phyloP scores from a whole-genome alignment of 2,113 vertebrate genomes.

The Columba livia region DNA sequence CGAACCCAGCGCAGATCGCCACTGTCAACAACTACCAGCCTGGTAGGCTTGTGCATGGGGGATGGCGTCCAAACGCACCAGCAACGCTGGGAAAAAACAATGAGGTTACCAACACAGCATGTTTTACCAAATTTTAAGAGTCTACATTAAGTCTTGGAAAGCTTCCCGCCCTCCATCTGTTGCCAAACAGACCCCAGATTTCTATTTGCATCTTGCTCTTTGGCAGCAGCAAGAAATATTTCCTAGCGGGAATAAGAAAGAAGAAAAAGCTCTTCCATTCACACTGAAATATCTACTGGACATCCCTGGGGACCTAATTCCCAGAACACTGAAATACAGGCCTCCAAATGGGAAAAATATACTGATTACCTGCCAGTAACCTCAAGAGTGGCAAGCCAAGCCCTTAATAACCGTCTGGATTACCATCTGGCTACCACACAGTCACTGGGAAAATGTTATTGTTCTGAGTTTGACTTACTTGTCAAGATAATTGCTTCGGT shows the following conservation, averaged over 20 bases:
- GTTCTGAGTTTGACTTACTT: slow-evolving; percentile 67
- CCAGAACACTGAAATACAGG: slow-evolving; percentile 17
- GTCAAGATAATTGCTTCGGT: slow-evolving; percentile 72
- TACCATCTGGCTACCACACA: slow-evolving; percentile 75
- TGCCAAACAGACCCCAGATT: not conserved
- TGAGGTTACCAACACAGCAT: not conserved
- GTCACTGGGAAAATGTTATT: slow-evolving; percentile 59
- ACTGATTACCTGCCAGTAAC: slow-evolving; percentile 61
- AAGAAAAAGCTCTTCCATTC: not conserved
- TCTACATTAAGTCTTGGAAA: not conserved
- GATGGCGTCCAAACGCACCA: not conserved
- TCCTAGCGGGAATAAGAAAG: not conserved
- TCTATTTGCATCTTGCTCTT: slow-evolving; percentile 4
- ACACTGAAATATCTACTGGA: slow-evolving; percentile 28
- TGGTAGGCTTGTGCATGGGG: rapidly evolving
- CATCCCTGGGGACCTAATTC: slow-evolving; percentile 16
- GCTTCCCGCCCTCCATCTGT: not conserved
- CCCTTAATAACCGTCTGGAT: slow-evolving; percentile 9
- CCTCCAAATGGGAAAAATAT: slow-evolving; percentile 33
- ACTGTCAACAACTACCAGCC: not conserved
- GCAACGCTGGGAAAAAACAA: not conserved
- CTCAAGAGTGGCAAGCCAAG: slow-evolving; percentile 52
- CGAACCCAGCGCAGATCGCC: rapidly evolving
- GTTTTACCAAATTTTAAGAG: not conserved
- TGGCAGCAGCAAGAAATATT: not conserved